A percentile compares a stretch with the other conserved stretches of the same genome.
These are phyloP conservation scores for Falco rusticolus DNA, from an alignment of 2,797 vertebrate species.

Conservation along the genomic window DNA sequence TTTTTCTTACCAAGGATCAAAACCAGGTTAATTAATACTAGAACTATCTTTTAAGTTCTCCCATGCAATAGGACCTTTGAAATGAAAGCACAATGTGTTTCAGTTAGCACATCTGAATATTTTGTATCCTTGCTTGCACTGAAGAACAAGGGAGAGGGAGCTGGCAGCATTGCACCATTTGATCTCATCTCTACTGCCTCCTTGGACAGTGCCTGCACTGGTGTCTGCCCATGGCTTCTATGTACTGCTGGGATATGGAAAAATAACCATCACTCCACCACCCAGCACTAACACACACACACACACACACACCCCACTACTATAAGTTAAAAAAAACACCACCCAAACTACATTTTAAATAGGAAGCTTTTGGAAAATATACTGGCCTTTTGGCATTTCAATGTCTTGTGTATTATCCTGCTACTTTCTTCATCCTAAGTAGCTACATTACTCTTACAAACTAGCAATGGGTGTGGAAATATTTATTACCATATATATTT, in stretches of 20 bases:
- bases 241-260: neutral
- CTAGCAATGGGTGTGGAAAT: neutral
- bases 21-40: neutral
- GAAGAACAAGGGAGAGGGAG: rapidly evolving
- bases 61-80: neutral
- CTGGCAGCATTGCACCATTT: neutral
- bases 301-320: neutral
- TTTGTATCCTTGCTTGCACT: neutral
- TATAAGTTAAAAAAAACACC: neutral
- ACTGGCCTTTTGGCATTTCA: neutral
- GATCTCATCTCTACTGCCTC: neutral
- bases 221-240: neutral
- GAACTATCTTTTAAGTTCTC: neutral
- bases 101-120: neutral
- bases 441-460: conserved; percentile 1
- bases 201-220: neutral
- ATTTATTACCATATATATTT: neutral
- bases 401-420: neutral
- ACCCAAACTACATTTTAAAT: neutral
- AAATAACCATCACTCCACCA: too few relatives aligned
- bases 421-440: neutral
- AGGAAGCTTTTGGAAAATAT: neutral
- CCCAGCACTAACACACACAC: too few relatives aligned
- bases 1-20: neutral
- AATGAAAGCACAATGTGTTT: neutral